Conservation (phyloP, 2,888 invertebrate genomes). For the Dendrolimus houi region DNA sequence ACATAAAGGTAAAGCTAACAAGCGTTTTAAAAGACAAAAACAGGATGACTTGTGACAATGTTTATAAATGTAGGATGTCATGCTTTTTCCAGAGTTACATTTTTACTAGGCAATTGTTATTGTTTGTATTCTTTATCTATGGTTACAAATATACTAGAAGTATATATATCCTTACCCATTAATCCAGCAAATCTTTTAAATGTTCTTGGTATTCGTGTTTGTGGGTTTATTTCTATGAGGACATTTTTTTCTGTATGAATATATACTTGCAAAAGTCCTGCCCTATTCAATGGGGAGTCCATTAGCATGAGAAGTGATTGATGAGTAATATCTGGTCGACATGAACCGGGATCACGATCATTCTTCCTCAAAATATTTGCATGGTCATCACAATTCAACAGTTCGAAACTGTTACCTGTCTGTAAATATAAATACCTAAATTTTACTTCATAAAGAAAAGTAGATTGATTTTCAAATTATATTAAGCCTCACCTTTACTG, state of each 20-base stretch:
- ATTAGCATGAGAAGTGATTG: conserved; percentile 98
- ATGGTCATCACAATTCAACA: conserved; percentile 97
- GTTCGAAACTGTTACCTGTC: conserved; percentile 91
- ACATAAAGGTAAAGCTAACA: too few species aligned
- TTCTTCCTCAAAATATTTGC: conserved; percentile 88
- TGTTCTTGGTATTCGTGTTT: conserved; percentile 96
- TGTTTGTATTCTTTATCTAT: too few species aligned
- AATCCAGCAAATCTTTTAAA: conserved; percentile 97
- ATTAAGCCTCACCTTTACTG: conserved; percentile 86
- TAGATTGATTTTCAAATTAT: background rate
- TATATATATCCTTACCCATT: conserved; percentile 81
- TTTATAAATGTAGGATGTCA: too few species aligned
- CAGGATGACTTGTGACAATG: too few species aligned
- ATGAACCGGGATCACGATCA: conserved; percentile 90
- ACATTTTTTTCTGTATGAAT: conserved; percentile 94
- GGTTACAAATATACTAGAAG: too few species aligned
- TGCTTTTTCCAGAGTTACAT: too few species aligned
- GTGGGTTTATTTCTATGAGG: conserved; percentile 96
- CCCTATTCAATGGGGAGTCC: conserved; percentile 97
- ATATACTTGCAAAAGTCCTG: conserved; percentile 96
- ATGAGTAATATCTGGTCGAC: conserved; percentile 97
- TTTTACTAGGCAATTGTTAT: too few species aligned
- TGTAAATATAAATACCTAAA: conserved; percentile 48
- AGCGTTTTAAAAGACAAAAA: too few species aligned
- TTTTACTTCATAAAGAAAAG: background rate